Conservation (phyloP, 2,797 vertebrate species). For the Apogon talboti region DNA sequence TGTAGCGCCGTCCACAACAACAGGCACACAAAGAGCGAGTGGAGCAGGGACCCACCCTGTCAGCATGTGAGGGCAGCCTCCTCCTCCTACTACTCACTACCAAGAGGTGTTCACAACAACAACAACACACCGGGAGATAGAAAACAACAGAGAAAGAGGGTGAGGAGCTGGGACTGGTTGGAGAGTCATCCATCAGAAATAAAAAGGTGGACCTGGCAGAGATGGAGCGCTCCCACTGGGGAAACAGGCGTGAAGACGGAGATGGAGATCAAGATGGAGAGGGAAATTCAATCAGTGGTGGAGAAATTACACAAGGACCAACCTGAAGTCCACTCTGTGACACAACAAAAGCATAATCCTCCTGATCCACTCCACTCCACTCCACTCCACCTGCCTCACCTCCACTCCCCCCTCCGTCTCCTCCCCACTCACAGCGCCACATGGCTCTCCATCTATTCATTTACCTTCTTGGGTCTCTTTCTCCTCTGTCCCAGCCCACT, state of each 20-base stretch:
- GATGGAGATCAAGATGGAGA: constrained; percentile 8
- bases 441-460: constrained; percentile 35
- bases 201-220: constrained; percentile 44
- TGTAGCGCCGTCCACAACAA: constrained; percentile 15
- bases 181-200: constrained; percentile 27
- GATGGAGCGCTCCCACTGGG: constrained; percentile 32
- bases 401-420: not conserved
- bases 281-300: constrained; percentile 3
- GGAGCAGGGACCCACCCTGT: constrained; percentile 76
- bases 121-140: constrained; percentile 22
- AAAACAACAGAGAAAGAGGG: not conserved
- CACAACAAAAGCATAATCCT: constrained; percentile 6
- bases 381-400: constrained; percentile 25
- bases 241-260: constrained; percentile 1
- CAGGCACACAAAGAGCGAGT: constrained; percentile 71
- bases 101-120: constrained; percentile 52
- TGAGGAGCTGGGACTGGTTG: not conserved
- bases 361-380: too few relatives aligned
- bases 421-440: not conserved
- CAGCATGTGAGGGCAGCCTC: constrained; percentile 64
- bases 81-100: constrained; percentile 65
- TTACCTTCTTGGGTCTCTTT: constrained; percentile 94
- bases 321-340: not conserved
- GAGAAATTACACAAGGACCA: not conserved
- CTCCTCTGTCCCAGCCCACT: constrained; percentile 88